Conservation (phyloP, 2,797 vertebrate genomes). For the Gallirallus australis region DNA sequence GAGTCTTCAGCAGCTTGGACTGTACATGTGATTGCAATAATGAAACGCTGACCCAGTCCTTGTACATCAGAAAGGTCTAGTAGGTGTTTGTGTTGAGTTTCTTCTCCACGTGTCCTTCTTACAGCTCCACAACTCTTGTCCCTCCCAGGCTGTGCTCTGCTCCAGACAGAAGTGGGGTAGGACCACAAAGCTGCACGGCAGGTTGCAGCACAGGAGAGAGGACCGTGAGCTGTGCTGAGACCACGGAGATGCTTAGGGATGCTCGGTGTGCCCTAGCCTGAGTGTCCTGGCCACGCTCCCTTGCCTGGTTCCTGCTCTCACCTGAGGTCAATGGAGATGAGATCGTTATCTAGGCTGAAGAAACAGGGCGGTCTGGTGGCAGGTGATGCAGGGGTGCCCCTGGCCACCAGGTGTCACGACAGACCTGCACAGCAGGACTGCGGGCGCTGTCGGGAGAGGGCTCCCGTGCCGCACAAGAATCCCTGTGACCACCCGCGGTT, state of each 20-base stretch:
- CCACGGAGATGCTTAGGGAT: not conserved
- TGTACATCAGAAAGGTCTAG: not conserved
- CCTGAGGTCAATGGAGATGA: not conserved
- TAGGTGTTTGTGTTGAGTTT: not conserved
- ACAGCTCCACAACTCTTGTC: not conserved
- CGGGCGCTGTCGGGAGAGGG: not conserved
- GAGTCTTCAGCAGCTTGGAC: not conserved
- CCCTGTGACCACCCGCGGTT: not conserved
- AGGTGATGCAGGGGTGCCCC: not conserved
- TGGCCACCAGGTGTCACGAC: conserved; percentile 56
- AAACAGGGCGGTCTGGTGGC: not conserved
- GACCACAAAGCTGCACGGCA: not conserved
- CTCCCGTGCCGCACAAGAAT: not conserved
- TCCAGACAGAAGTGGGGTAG: not conserved
- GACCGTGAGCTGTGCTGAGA: not conserved
- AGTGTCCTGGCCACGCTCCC: not conserved
- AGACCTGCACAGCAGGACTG: not conserved
- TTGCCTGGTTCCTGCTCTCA: not conserved
- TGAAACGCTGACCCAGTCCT: not conserved
- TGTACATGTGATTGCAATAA: not conserved
- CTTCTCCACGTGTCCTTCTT: not conserved
- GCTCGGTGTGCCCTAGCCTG: not conserved
- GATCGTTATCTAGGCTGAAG: not conserved
- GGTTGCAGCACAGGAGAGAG: not conserved
- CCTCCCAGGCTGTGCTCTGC: not conserved